Percentiles rank a stretch among this genome's conserved stretches.
Evolutionary conservation across 2,888 invertebrate species (phyloP).

Genomic region (Lithophane leautieri): DNA sequence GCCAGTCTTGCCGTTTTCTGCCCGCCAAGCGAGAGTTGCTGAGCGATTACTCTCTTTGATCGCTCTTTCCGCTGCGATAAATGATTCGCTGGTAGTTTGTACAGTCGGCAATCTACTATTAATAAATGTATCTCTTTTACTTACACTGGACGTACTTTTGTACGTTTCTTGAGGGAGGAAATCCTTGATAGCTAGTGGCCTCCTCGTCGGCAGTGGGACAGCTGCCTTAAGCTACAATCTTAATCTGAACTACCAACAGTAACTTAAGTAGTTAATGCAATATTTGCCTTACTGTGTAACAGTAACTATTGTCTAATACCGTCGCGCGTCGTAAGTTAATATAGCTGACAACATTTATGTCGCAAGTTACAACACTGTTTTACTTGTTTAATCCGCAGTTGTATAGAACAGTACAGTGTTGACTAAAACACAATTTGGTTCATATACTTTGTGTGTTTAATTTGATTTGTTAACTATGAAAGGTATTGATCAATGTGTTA

Average conservation of each 20-base stretch:
- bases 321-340: conserved; percentile 9
- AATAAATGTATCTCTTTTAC: not conserved
- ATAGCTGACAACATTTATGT: conserved; percentile 6
- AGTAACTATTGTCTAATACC: conserved; percentile 24
- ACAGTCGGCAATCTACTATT: not conserved
- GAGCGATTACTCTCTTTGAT: not conserved
- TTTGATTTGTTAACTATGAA: not conserved
- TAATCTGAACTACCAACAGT: conserved; percentile 28
- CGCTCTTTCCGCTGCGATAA: not conserved
- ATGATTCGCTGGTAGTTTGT: not conserved
- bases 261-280: conserved; percentile 32
- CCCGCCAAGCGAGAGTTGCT: not conserved
- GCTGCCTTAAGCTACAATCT: conserved; percentile 8
- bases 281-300: conserved; percentile 36
- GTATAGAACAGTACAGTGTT: not conserved
- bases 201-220: not conserved
- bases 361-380: conserved; percentile 16
- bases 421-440: not conserved
- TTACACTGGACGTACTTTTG: too few species aligned
- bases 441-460: not conserved
- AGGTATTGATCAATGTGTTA: not conserved
- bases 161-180: too few species aligned
- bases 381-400: conserved; percentile 17
- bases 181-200: too few species aligned
- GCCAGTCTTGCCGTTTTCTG: not conserved